phyloP scores from a whole-genome alignment of 2,888 invertebrate species.

The Lasioglossum pauxillum region DNA sequence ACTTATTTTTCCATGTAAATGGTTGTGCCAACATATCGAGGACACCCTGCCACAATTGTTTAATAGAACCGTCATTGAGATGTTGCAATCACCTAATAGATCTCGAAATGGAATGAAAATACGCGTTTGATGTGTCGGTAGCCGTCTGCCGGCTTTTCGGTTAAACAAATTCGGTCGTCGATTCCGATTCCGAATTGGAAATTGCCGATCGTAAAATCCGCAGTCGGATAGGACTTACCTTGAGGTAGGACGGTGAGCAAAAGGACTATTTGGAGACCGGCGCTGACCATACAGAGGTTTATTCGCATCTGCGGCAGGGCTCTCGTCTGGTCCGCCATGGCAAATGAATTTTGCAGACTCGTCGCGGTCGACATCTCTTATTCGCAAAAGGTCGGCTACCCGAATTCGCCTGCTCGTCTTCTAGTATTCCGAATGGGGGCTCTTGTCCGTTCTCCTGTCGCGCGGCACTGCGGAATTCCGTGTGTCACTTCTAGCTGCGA shows the following conservation, averaged over 20 bases:
- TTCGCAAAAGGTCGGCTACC: conserved; percentile 51
- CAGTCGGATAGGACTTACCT: conserved; percentile 77
- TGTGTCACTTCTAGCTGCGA: conserved; percentile 64
- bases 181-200: conserved; percentile 6
- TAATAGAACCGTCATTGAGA: not conserved
- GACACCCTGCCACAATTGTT: not conserved
- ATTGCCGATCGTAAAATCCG: conserved; percentile 6
- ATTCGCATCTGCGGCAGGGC: conserved; percentile 66
- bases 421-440: conserved; percentile 14
- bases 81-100: not conserved
- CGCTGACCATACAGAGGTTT: conserved; percentile 76
- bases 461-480: conserved; percentile 62
- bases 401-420: conserved; percentile 23
- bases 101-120: not conserved
- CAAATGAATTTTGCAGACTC: conserved; percentile 64
- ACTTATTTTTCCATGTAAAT: not conserved
- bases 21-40: not conserved
- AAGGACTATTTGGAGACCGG: conserved; percentile 76
- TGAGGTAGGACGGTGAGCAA: conserved; percentile 81
- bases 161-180: conserved; percentile 9
- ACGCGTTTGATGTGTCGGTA: not conserved
- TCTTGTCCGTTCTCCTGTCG: conserved; percentile 12
- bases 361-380: conserved; percentile 59
- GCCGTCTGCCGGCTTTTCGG: not conserved
- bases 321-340: conserved; percentile 69